Evolutionary conservation across 2,888 invertebrate genomes (phyloP).

Genomic region (Physocephala rufipes): DNA sequence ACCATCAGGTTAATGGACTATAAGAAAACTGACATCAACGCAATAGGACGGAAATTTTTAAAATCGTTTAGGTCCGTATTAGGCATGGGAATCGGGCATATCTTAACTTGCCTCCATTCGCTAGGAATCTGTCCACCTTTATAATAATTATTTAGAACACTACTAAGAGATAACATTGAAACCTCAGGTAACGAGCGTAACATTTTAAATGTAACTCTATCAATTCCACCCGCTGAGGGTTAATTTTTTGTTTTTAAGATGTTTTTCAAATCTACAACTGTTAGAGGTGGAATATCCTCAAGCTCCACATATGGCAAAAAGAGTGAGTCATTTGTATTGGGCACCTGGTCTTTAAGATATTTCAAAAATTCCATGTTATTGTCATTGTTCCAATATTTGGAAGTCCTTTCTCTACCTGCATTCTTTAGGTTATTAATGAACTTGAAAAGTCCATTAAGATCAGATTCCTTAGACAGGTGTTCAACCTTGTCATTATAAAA

Average conservation of each 20-base stretch:
- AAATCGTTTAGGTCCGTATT: slow-evolving; percentile 4
- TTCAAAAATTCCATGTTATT: too few relatives aligned
- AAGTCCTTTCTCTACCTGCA: background rate
- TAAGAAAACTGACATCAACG: background rate
- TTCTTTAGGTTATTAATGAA: background rate
- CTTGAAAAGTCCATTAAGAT: background rate
- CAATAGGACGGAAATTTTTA: slow-evolving; percentile 15
- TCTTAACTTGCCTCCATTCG: slow-evolving; percentile 29
- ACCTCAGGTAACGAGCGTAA: background rate
- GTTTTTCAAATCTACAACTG: background rate
- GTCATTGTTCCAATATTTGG: too few relatives aligned
- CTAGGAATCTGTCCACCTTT: background rate
- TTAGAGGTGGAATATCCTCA: background rate
- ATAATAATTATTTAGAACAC: background rate
- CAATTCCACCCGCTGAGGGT: background rate
- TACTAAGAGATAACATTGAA: background rate
- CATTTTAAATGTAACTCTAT: background rate
- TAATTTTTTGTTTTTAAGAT: background rate
- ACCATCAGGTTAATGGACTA: slow-evolving; percentile 31
- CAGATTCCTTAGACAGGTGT: too few relatives aligned
- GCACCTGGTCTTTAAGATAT: too few relatives aligned
- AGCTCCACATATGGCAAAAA: too few relatives aligned
- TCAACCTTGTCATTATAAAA: too few relatives aligned
- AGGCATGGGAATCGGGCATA: slow-evolving; percentile 25
- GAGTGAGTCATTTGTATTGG: too few relatives aligned